Evolutionary conservation across 2,113 vertebrate species (phyloP).

Genomic region (Indicator indicator): DNA sequence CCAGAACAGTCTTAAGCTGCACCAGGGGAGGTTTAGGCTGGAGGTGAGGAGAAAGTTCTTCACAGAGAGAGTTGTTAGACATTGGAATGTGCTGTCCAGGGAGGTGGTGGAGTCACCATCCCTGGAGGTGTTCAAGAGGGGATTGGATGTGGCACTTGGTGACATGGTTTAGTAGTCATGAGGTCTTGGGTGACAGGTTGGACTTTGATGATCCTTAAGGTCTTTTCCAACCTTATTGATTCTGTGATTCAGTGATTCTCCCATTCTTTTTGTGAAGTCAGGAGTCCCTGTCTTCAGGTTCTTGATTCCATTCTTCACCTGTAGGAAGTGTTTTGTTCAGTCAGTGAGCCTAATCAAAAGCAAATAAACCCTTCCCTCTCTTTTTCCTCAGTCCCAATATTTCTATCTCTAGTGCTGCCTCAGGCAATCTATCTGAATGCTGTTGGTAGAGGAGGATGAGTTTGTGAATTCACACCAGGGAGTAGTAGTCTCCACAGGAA

Average conservation of each 20-base stretch:
- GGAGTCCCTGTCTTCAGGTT: neutral
- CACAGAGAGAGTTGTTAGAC: too few species aligned
- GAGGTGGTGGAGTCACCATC: too few species aligned
- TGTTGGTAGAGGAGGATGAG: neutral
- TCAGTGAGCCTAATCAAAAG: neutral
- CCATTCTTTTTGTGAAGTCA: neutral
- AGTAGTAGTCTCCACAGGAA: neutral
- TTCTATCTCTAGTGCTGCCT: neutral
- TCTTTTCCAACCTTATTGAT: too few species aligned
- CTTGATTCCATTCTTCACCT: neutral
- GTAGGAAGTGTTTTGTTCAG: neutral
- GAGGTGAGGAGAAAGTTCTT: too few species aligned
- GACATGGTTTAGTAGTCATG: too few species aligned
- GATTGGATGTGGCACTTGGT: too few species aligned
- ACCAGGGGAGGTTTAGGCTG: too few species aligned
- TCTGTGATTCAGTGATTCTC: neutral
- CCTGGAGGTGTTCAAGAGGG: too few species aligned
- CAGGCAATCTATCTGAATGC: neutral
- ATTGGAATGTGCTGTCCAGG: too few species aligned
- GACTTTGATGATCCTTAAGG: too few species aligned
- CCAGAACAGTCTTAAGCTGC: too few species aligned
- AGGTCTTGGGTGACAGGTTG: too few species aligned
- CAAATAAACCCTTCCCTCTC: neutral
- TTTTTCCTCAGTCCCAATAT: neutral
- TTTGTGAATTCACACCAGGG: neutral